Evolutionary conservation across 1,140 invertebrate species (phyloP), one percentile per base, ranked within the genome.

Genomic region (Holcopasites calliopsidis): DNA sequence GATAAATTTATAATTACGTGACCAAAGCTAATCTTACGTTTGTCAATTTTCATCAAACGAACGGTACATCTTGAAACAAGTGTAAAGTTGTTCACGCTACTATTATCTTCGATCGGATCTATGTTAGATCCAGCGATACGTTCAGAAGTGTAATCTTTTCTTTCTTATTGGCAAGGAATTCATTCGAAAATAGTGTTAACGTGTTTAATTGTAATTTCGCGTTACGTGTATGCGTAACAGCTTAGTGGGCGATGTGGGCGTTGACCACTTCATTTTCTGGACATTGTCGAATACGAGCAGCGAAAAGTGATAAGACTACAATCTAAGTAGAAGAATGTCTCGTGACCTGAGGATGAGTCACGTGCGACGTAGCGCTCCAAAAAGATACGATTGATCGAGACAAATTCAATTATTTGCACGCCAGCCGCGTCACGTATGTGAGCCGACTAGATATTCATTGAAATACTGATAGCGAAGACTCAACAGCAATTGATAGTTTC

Each of bases 271-370:
- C 6, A 31, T 7, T 38, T 38, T 75, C 33, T 76, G 55, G 57
- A 75, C 42, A 57, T 13, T 18, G 49, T 50, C 8, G 26, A 2
- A 40, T 13, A 8, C 16, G 2, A 66, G 35, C 76, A 52, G 71
- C 78, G 79, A 76, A 78, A 76, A 66, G 6, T 21, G 79, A 81
- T 81, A 76, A 81, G 10, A 11, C 3, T n/a, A 10, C 28, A 38
- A n/a, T n/a, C n/a, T n/a, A n/a, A n/a, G n/a, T n/a, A n/a, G 16
- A 62, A 72, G 21, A 49, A 31, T 35, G 4, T 28, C 49, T 82
- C 60, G 78, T 66, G 58, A 71, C 40, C 13, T 50, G 35, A 18
- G 13, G 8, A 72, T 23, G 21, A 28, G 7, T 80, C 73, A 71
- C 52, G 65, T 64, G 65, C 26, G 3, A 4, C 31, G 13, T 13